Conservation (phyloP, 2,797 vertebrate genomes). For the Tiaroga cobitis region DNA sequence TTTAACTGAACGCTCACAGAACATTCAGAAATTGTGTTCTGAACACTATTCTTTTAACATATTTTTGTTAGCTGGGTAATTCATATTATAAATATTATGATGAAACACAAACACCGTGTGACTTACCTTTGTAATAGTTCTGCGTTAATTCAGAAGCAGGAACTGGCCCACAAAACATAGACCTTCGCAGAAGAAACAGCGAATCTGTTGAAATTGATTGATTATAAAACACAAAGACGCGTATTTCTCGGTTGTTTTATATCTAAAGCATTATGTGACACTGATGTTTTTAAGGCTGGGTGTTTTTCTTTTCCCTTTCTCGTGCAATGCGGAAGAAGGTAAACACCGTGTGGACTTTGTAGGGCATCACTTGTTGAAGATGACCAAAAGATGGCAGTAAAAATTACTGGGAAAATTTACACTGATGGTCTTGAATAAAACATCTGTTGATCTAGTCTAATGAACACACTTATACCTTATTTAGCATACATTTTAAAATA, state of each 20-base stretch:
- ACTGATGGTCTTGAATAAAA: not conserved
- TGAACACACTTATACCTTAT: too few species aligned
- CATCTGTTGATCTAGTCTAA: not conserved
- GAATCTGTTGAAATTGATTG: not conserved
- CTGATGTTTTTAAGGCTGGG: not conserved
- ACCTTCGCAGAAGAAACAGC: not conserved
- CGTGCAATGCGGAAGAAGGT: slow-evolving; percentile 18
- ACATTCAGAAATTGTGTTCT: not conserved
- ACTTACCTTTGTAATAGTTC: slow-evolving; percentile 17
- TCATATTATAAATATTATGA: not conserved
- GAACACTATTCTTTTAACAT: not conserved
- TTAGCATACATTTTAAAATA: not conserved
- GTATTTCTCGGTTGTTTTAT: not conserved
- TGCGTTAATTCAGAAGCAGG: slow-evolving; percentile 1
- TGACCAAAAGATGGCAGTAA: slow-evolving; percentile 35
- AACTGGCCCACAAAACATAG: not conserved
- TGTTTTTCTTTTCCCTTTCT: not conserved
- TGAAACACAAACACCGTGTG: not conserved
- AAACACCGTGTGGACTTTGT: not conserved
- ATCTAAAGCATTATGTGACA: not conserved
- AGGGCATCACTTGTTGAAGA: not conserved
- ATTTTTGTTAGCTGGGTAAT: not conserved
- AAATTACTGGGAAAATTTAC: not conserved
- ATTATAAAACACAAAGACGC: not conserved
- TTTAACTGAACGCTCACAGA: not conserved